Evolutionary conservation across 2,888 invertebrate genomes (phyloP), one percentile per base, ranked within the genome.

Genomic region (Carpatolechia fugitivella): DNA sequence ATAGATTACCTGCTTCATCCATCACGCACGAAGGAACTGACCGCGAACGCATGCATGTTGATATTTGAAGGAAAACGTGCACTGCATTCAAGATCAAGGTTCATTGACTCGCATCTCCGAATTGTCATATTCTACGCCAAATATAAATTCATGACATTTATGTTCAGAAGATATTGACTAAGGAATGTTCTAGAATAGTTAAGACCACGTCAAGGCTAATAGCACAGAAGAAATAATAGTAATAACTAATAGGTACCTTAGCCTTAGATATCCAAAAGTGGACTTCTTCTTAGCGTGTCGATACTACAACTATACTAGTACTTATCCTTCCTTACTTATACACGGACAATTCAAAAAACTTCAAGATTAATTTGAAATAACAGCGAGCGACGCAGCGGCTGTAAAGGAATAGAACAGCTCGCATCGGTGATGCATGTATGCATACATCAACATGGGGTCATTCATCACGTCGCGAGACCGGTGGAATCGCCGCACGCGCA

Each of bases 1-100:
- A 88, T 85, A 84, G 81, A 80, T 85, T 75, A 81, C 62, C 16
- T 16, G n/a, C 24, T 65, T 68, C 77, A 86, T 89, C 86, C 70
- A 88, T 87, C 88, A 83, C n/a, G n/a, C n/a, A 63, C 53, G n/a
- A 24, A 24, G 60, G 67, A 69, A 63, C 63, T 61, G 68, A 64
- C 66, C 66, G 41, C 38, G 38, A 44, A 44, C 20, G 4, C 14
- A 8, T 11, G 44, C 31, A 24, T 24, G 24, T 24, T 24, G 3
- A 24, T 24, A 24, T 24, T 24, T 24, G 24, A 24, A 24, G 16
- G 36, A 14, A 41, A 31, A 48, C 48, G 16, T 10, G 18, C 11
- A 8, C 57, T 62, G 61, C 57, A 56, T 53, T 46, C 54, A 14
- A 38, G 14, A 14, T 38, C 1, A 11, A 24, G 29, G 44, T 44